Percentiles rank a stretch among this genome's conserved stretches.
Evolutionary conservation across 2,888 invertebrate genomes (phyloP).

Genomic region (Gastrophysa polygoni): DNA sequence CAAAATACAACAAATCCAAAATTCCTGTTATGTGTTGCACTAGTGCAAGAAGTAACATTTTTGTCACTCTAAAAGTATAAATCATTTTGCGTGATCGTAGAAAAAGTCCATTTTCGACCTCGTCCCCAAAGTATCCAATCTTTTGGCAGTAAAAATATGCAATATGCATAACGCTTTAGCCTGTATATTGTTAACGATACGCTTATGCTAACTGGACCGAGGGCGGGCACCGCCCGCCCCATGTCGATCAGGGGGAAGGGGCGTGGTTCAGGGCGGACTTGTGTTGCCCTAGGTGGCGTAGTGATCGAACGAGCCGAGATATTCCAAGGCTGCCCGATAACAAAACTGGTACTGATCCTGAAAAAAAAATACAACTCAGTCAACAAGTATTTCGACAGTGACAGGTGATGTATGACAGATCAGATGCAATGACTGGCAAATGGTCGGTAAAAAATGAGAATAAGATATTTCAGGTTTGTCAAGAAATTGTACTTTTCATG

Average conservation of each 20-base stretch:
- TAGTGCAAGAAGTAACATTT: too few species aligned
- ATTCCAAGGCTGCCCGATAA: slow-evolving; percentile 97
- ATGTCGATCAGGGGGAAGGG: slow-evolving; percentile 7
- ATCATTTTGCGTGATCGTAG: too few species aligned
- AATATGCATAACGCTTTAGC: slow-evolving; percentile 31
- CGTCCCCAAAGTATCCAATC: slow-evolving; percentile 24
- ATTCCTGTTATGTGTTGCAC: too few species aligned
- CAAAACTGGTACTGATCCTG: slow-evolving; percentile 99
- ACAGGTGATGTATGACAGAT: too few species aligned
- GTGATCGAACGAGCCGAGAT: slow-evolving; percentile 97
- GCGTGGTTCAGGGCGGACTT: slow-evolving; percentile 8
- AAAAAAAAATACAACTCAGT: slow-evolving; percentile 45
- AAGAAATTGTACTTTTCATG: too few species aligned
- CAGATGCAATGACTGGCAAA: too few species aligned
- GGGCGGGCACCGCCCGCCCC: slow-evolving; percentile 53
- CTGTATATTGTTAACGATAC: slow-evolving; percentile 18
- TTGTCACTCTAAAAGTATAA: too few species aligned
- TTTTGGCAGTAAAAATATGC: slow-evolving; percentile 47
- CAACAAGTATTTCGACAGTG: too few species aligned
- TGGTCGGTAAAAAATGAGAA: too few species aligned
- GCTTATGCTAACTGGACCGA: slow-evolving; percentile 31
- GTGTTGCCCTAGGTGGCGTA: slow-evolving; percentile 76
- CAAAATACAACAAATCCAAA: too few species aligned
- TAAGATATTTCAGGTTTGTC: too few species aligned
- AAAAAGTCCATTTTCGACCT: not conserved